These are phyloP conservation scores for Aphaenogaster floridana DNA, from an alignment of 1,140 invertebrate genomes.

Conservation along the genomic window DNA sequence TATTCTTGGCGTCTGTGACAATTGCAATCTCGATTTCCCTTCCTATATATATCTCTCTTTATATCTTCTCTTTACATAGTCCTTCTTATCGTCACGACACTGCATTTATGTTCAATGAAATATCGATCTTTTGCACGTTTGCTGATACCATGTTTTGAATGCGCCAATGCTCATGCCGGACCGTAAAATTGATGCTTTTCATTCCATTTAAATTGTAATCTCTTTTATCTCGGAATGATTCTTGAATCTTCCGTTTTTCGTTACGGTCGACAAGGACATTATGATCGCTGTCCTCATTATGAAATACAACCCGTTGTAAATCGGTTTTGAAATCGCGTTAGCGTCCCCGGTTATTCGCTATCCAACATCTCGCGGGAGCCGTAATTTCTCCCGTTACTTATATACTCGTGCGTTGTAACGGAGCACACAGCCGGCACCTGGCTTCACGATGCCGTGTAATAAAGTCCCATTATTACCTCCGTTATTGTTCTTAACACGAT, in stretches of 20 bases:
- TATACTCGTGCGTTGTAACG: slow-evolving; percentile 41
- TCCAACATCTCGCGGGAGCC: slow-evolving; percentile 26
- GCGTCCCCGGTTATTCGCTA: slow-evolving; percentile 17
- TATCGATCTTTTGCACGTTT: not conserved
- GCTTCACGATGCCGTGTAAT: slow-evolving; percentile 35
- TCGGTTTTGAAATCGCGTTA: slow-evolving; percentile 26
- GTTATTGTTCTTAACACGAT: slow-evolving; percentile 57
- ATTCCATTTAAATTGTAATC: not conserved
- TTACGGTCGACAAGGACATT: not conserved
- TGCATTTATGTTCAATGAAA: not conserved
- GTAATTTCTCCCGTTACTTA: slow-evolving; percentile 39
- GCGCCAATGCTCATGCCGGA: not conserved
- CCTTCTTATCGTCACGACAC: not conserved
- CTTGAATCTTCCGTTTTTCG: not conserved
- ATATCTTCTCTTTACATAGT: not conserved
- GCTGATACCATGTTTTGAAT: not conserved
- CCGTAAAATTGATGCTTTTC: not conserved
- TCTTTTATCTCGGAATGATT: not conserved
- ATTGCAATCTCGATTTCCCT: slow-evolving; percentile 18
- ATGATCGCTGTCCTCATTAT: not conserved
- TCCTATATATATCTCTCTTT: not conserved
- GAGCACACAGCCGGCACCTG: not conserved
- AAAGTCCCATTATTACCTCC: slow-evolving; percentile 52
- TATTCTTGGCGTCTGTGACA: not conserved
- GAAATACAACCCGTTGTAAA: slow-evolving; percentile 15